Conservation (phyloP, 2,113 vertebrate genomes). For the Ochotona curzoniae region DNA sequence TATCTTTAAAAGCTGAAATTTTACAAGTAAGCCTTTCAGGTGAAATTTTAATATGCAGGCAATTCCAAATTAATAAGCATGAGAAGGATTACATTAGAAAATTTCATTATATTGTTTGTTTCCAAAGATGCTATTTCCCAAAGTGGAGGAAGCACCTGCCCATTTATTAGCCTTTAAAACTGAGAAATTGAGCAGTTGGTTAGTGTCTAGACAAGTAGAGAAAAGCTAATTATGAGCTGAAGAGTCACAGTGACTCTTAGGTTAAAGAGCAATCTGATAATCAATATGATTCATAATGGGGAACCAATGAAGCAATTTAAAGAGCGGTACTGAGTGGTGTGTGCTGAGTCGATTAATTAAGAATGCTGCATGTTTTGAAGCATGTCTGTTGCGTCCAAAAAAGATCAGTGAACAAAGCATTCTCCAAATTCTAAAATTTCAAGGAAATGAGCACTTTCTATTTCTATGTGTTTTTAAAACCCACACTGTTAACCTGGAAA, state of each 20-base stretch:
- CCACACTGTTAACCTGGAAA: slow-evolving; percentile 6
- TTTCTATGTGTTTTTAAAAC: not conserved
- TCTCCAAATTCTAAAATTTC: slow-evolving; percentile 52
- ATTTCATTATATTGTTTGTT: slow-evolving; percentile 16
- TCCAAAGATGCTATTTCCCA: not conserved
- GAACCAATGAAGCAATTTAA: slow-evolving; percentile 65
- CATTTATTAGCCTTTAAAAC: not conserved
- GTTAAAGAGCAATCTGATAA: slow-evolving; percentile 75
- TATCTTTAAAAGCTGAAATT: slow-evolving; percentile 29
- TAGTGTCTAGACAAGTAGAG: slow-evolving; percentile 38
- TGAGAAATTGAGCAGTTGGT: slow-evolving; percentile 31
- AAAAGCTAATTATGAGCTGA: slow-evolving; percentile 67
- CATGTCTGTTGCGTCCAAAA: slow-evolving; percentile 45
- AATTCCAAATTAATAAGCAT: not conserved
- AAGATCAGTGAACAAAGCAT: slow-evolving; percentile 53
- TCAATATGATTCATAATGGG: slow-evolving; percentile 71
- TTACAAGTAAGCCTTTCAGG: not conserved
- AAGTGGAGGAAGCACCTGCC: not conserved
- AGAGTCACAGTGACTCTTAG: not conserved
- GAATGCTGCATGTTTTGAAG: slow-evolving; percentile 57
- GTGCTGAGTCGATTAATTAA: slow-evolving; percentile 50
- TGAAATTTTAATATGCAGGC: not conserved
- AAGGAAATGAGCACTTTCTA: not conserved
- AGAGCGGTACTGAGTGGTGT: not conserved
- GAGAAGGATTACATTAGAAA: not conserved